These are phyloP conservation scores for Cassiopea andromeda DNA, from an alignment of 30 jellyfish, hydroid and myxozoan species.

Conservation along the genomic window DNA sequence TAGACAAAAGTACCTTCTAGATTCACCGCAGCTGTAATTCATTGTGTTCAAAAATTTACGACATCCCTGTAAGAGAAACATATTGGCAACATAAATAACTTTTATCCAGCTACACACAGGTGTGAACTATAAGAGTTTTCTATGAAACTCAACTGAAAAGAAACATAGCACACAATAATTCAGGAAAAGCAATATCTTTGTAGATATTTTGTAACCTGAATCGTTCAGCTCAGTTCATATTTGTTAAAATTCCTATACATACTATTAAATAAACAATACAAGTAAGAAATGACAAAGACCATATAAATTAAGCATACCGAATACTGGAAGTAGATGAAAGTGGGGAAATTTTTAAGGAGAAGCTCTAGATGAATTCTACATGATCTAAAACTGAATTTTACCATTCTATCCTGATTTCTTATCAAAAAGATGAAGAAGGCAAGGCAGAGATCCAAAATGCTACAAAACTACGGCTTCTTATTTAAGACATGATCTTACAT, in stretches of 20 bases:
- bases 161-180: not conserved
- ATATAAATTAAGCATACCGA: no score
- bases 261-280: not conserved
- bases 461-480: no score
- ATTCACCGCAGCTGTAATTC: not conserved
- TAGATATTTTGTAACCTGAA: not conserved
- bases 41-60: constrained; percentile 25
- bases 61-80: constrained; percentile 13
- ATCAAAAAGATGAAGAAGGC: no score
- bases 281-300: no score
- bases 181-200: not conserved
- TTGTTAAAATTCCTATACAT: not conserved
- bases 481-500: not conserved
- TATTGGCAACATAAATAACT: not conserved
- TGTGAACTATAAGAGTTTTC: not conserved
- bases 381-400: no score
- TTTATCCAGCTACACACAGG: no score
- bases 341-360: no score
- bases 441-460: no score
- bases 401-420: no score
- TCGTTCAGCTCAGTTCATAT: not conserved
- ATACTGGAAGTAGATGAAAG: no score
- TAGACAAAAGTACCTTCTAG: not conserved
- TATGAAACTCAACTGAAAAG: not conserved
- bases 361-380: no score